phyloP scores from a whole-genome alignment of 2,888 invertebrate genomes.

The Netelia melanura region DNA sequence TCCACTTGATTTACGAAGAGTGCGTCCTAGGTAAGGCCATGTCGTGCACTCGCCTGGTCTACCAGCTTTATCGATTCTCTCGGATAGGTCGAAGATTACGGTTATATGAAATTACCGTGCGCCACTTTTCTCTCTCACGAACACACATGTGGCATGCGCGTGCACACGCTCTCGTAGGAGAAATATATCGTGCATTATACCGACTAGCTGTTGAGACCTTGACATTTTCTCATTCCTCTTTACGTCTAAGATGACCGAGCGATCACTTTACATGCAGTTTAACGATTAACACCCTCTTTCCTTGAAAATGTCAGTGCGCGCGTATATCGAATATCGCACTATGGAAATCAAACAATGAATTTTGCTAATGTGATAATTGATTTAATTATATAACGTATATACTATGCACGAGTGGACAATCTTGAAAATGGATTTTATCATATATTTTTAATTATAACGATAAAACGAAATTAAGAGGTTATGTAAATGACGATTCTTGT shows the following conservation, averaged over 20 bases:
- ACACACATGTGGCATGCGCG: slow-evolving; percentile 15
- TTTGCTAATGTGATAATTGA: not conserved
- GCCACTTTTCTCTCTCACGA: slow-evolving; percentile 53
- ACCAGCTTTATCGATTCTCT: slow-evolving; percentile 65
- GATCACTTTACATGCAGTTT: slow-evolving; percentile 46
- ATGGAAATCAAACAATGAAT: not conserved
- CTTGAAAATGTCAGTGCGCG: slow-evolving; percentile 33
- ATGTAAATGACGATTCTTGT: too few relatives aligned
- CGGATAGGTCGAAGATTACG: slow-evolving; percentile 66
- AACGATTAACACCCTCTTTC: slow-evolving; percentile 55
- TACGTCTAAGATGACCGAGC: slow-evolving; percentile 51
- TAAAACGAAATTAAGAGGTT: too few relatives aligned
- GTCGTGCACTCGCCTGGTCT: slow-evolving; percentile 50
- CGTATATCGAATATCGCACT: not conserved
- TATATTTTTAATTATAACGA: too few relatives aligned
- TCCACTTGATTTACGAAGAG: slow-evolving; percentile 60
- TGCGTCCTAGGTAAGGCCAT: slow-evolving; percentile 57
- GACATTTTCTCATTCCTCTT: slow-evolving; percentile 65
- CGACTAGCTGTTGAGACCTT: slow-evolving; percentile 51
- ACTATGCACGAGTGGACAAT: too few relatives aligned
- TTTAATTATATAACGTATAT: slow-evolving; percentile 22
- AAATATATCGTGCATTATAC: slow-evolving; percentile 5
- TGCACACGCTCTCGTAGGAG: not conserved
- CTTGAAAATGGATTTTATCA: too few relatives aligned
- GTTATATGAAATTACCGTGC: slow-evolving; percentile 65